phyloP scores from a whole-genome alignment of 2,797 vertebrate genomes.

The Nasua narica region DNA sequence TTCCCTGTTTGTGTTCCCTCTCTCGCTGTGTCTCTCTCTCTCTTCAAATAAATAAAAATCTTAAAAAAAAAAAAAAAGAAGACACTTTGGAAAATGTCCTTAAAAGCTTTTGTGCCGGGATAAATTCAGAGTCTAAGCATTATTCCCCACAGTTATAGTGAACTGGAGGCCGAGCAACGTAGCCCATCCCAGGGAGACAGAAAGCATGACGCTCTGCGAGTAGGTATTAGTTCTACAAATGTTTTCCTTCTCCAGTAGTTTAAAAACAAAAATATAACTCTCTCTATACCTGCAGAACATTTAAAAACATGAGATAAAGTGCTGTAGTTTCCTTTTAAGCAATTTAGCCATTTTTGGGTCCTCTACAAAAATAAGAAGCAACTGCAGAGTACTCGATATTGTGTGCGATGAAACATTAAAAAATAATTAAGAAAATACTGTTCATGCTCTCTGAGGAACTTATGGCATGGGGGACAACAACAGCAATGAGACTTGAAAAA shows the following conservation, averaged over 20 bases:
- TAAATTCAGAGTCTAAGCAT: neutral
- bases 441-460: neutral
- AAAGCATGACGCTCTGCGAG: neutral
- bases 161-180: neutral
- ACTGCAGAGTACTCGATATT: neutral
- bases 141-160: neutral
- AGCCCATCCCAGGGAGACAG: neutral
- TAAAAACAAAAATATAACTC: slow-evolving; percentile 17
- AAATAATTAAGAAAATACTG: neutral
- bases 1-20: no score
- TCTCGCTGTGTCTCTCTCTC: no score
- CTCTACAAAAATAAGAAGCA: neutral
- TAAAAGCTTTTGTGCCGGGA: neutral
- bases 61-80: neutral
- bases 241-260: neutral
- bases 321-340: neutral
- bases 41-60: no score
- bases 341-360: neutral
- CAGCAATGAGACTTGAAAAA: neutral
- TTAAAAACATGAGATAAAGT: neutral
- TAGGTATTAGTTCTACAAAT: neutral
- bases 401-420: neutral
- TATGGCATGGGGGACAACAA: neutral
- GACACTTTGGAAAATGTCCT: neutral
- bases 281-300: neutral